phyloP scores from a whole-genome alignment of 2,797 vertebrate species.

The Etheostoma perlongum region DNA sequence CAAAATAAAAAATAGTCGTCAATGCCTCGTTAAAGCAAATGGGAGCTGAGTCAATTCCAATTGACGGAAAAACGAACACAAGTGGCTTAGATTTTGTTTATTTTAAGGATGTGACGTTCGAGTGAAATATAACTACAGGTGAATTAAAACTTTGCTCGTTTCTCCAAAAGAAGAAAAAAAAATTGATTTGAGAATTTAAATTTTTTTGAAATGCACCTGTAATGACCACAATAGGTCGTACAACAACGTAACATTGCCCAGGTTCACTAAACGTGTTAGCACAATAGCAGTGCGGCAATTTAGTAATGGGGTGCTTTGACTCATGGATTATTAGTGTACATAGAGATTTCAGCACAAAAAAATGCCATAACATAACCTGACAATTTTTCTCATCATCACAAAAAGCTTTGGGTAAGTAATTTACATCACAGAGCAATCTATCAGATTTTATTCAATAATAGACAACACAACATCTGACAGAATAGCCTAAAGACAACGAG shows the following conservation, averaged over 20 bases:
- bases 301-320: background rate
- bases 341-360: constrained; percentile 41
- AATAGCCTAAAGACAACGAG: constrained; percentile 40
- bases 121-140: constrained; percentile 41
- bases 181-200: background rate
- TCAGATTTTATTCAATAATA: constrained; percentile 38
- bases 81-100: constrained; percentile 51
- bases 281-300: constrained; percentile 2
- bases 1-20: background rate
- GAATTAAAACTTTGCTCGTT: constrained; percentile 1
- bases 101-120: constrained; percentile 59
- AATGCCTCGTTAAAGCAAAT: background rate
- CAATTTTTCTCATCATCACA: constrained; percentile 24
- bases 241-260: constrained; percentile 1
- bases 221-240: background rate
- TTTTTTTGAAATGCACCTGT: constrained; percentile 7
- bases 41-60: rapidly evolving
- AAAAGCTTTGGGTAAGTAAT: constrained; percentile 42
- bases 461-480: constrained; percentile 45
- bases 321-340: constrained; percentile 37
- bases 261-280: constrained; percentile 8
- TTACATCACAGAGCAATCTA: constrained; percentile 48
- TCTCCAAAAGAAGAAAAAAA: constrained; percentile 14
- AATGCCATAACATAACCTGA: constrained; percentile 6
- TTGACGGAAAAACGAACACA: background rate